Evolutionary conservation across 2,113 vertebrate species (phyloP), one percentile per base, ranked within the genome.

Genomic region (Gallinago paraguaiae): DNA sequence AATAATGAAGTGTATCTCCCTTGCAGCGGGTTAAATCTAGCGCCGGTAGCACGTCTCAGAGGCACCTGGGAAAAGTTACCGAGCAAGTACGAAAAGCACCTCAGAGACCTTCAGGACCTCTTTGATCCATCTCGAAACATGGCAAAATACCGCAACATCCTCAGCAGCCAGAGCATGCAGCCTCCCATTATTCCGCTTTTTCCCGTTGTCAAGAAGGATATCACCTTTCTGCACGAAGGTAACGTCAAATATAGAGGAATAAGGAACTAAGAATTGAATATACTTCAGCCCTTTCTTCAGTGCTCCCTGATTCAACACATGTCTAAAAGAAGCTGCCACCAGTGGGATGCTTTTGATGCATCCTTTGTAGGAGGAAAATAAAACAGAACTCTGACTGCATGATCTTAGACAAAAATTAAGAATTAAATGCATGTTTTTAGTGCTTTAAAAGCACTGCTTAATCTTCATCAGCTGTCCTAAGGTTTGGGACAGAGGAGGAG

Each of bases 221-320:
- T 99, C 97, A 99, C 99, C 17, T 99, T 99, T 97, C 98, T 99
- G 35, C 99, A 99, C 45, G 99, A 99, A 98, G 99, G 99, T 99
- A 98, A 97, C 33, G 95, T 78, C 70, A 90, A 75, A 86, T 17
- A 3, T 3, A 28, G n/a, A 75, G 46, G 51, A 75, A 24, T 43
- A 30, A 88, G 46, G 61, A 82, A 54, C 7, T 19, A 20, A 64
- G 16, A 24, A 5, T 4, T 46, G 64, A 35, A 28, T 53, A 5
- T 24, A 27, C 61, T 75, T 80, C 46, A 86, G 71, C 19, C 25
- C 48, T 79, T 72, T 69, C 68, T 64, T 71, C 59, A 57, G 33
- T 8, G 50, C 84, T 46, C 31, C 0, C 1, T 28, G 41, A 39
- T 71, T 56, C 72, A 48, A 10, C 17, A 1, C 7, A 9, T 5